Base-by-base conservation (phyloP, 2,888 invertebrate species). In the Leptarthrus brevirostris region DNA sequence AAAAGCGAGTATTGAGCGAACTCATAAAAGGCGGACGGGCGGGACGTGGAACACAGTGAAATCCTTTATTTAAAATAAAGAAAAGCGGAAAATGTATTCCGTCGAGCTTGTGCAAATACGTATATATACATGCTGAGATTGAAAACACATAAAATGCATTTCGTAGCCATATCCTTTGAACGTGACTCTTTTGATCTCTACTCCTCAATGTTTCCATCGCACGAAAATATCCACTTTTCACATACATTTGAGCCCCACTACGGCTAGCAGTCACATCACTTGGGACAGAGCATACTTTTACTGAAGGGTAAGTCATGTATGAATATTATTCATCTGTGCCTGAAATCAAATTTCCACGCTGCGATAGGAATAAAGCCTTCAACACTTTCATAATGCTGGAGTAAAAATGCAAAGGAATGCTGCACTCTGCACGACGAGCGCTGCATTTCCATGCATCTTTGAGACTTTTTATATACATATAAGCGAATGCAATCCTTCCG, bases 71-170 rank as follows among this genome's bases (percentile, higher is more conserved):
- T 66, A 18, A 47, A 66, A 66, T 47, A 47, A 66, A 66, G 49
- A 49, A 44, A 44, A 66, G 40, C 16, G 10, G 61, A 22, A 40
- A 61, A 61, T 61, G 66, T 47, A 66, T 66, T 66, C 49, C 66
- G 16, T 24, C 47, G 26, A 66, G 47, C 47, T 61, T 66, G 66
- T 66, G 66, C 66, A 66, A 66, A 66, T 66, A 66, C 24, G 66
- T 44, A 34, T n/a, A 24, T 49, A 34, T 49, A 26, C 66, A 66
- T 44, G 66, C 34, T 26, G 69, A 70, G 69, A 70, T 70, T 70
- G 52, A 70, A 70, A 70, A 70, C 49, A 52, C 49, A 52, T 52
- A 52, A 70, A 70, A 70, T 70, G 70, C 70, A 70, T 70, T 70
- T 70, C 53, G 22, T 24, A 53, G 70, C 53, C 36, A 70, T 70